A percentile compares a stretch with the other conserved stretches of the same genome.
Evolutionary conservation across 2,888 invertebrate species (phyloP).

Genomic region (Leptopterna dolabrata): DNA sequence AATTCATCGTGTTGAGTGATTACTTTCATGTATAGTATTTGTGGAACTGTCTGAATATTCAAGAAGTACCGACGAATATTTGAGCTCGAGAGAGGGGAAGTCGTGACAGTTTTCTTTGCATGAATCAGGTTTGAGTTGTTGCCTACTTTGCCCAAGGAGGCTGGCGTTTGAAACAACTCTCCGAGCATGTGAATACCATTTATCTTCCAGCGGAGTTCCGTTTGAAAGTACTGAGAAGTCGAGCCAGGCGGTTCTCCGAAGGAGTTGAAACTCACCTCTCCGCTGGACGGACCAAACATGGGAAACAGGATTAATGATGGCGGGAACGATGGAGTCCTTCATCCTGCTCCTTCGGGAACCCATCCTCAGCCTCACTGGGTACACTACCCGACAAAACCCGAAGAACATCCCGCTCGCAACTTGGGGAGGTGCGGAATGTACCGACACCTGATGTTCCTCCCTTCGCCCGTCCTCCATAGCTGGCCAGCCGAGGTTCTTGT

Average conservation of each 20-base stretch:
- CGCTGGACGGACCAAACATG: background rate
- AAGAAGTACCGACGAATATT: no score
- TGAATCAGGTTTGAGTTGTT: no score
- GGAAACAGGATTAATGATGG: constrained; percentile 3
- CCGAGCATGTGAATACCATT: background rate
- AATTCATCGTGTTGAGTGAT: no score
- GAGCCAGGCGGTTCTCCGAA: background rate
- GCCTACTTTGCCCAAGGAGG: no score
- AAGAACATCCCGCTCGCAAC: background rate
- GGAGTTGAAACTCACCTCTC: background rate
- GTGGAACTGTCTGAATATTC: no score
- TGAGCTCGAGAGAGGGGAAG: no score
- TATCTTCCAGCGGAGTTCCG: background rate
- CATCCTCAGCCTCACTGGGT: background rate
- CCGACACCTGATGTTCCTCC: background rate
- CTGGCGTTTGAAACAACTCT: no score
- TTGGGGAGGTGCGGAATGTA: background rate
- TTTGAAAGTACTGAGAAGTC: background rate
- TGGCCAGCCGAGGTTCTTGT: background rate
- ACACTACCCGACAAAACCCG: background rate
- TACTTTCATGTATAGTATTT: no score
- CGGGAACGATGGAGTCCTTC: background rate
- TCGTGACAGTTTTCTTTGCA: no score
- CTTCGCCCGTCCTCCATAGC: background rate
- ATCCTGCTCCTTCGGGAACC: background rate